A percentile compares a stretch with the other conserved stretches of the same genome.
These are phyloP conservation scores for Tachypleus tridentatus DNA, from an alignment of 1,140 invertebrate genomes.

Conservation along the genomic window DNA sequence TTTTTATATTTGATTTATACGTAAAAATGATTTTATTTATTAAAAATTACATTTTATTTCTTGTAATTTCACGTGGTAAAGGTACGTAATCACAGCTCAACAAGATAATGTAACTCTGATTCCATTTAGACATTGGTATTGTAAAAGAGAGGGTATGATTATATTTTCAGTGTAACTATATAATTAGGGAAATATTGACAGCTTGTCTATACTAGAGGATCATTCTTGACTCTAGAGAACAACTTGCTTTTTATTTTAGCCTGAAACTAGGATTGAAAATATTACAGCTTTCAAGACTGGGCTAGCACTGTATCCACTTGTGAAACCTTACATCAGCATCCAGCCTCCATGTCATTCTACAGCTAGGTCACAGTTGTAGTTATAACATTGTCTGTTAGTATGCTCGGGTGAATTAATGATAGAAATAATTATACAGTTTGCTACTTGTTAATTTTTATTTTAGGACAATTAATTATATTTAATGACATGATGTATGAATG, in stretches of 20 bases:
- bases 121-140: neutral
- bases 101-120: conserved; percentile 3
- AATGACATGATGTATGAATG: too few relatives aligned
- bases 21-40: too few relatives aligned
- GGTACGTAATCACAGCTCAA: conserved; percentile 1
- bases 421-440: too few relatives aligned
- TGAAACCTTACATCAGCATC: conserved; percentile 46
- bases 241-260: conserved; percentile 30
- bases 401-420: too few relatives aligned
- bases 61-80: too few relatives aligned
- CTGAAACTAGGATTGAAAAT: conserved; percentile 41
- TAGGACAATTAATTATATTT: too few relatives aligned
- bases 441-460: too few relatives aligned
- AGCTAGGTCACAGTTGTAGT: too few relatives aligned
- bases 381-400: too few relatives aligned
- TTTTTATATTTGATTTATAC: too few relatives aligned
- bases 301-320: conserved; percentile 50
- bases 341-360: too few relatives aligned
- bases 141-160: neutral
- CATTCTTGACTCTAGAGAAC: conserved; percentile 4
- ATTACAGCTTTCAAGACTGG: conserved; percentile 51
- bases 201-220: neutral
- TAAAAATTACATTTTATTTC: too few relatives aligned
- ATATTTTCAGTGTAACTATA: neutral
- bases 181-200: neutral